Conservation (phyloP, 2,797 vertebrate genomes). For the Neopelma chrysocephalum region DNA sequence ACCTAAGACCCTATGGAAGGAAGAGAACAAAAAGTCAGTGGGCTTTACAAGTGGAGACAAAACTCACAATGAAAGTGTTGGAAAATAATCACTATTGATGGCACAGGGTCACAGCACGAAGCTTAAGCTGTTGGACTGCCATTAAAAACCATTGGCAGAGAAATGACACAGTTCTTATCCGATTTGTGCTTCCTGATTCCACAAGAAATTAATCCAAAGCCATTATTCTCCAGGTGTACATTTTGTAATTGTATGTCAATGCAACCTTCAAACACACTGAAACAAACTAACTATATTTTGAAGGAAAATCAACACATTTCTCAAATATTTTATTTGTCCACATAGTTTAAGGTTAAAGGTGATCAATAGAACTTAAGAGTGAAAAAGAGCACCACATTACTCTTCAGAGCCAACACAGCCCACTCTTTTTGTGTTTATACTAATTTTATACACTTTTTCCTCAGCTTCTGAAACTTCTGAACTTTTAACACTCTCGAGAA, state of each 20-base stretch:
- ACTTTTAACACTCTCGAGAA: background rate
- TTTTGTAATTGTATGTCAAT: background rate
- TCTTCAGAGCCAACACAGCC: background rate
- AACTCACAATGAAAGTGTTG: background rate
- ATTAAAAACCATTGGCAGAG: background rate
- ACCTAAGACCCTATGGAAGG: background rate
- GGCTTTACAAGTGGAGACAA: background rate
- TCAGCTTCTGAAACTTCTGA: background rate
- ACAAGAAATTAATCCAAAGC: background rate
- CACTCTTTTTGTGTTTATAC: background rate
- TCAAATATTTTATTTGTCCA: background rate
- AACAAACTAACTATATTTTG: background rate
- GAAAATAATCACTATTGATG: background rate
- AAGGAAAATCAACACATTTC: background rate
- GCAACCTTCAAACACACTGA: background rate
- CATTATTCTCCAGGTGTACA: background rate
- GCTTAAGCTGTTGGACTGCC: background rate
- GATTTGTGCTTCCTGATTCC: background rate
- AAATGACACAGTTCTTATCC: rapidly evolving
- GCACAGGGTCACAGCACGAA: background rate
- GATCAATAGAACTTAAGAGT: background rate
- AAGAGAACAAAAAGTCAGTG: background rate
- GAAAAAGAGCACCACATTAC: background rate
- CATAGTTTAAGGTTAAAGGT: background rate
- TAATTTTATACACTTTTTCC: background rate